Evolutionary conservation across 1,140 invertebrate genomes (phyloP).

Genomic region (Aphis craccivora): DNA sequence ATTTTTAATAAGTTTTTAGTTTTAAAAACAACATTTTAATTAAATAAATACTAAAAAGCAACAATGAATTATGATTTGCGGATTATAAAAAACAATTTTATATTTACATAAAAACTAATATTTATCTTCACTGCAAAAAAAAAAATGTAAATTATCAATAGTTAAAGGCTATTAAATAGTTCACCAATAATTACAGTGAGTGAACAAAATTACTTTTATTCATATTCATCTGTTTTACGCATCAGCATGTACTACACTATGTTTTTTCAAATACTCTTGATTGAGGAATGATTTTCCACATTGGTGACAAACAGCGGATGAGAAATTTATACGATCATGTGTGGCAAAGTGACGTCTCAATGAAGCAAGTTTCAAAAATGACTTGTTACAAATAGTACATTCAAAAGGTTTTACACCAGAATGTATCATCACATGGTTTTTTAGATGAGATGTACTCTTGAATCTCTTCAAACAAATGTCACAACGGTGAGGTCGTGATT

Average conservation of each 20-base stretch:
- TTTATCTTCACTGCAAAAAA: neutral
- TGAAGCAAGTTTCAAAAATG: constrained; percentile 66
- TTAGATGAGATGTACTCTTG: constrained; percentile 61
- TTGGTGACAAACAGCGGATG: constrained; percentile 70
- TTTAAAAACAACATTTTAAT: neutral
- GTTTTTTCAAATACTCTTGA: constrained; percentile 68
- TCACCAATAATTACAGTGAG: neutral
- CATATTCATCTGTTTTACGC: constrained; percentile 5
- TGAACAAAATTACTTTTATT: neutral
- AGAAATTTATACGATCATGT: constrained; percentile 63
- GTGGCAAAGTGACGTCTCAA: constrained; percentile 64
- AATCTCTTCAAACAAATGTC: constrained; percentile 65
- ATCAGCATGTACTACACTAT: constrained; percentile 62
- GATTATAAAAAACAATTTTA: neutral
- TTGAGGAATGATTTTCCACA: constrained; percentile 80
- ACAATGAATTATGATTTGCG: neutral
- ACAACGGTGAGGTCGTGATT: constrained; percentile 71
- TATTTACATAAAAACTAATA: neutral
- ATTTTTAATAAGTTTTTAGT: neutral
- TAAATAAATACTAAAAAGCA: constrained; percentile 9
- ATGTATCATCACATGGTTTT: constrained; percentile 63
- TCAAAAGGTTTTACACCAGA: constrained; percentile 64
- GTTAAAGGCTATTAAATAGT: neutral
- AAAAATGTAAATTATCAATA: neutral
- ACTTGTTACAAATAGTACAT: constrained; percentile 69